Evolutionary conservation across 2,888 invertebrate species (phyloP), one percentile per base, ranked within the genome.

Genomic region (Mactromeris polynyma): DNA sequence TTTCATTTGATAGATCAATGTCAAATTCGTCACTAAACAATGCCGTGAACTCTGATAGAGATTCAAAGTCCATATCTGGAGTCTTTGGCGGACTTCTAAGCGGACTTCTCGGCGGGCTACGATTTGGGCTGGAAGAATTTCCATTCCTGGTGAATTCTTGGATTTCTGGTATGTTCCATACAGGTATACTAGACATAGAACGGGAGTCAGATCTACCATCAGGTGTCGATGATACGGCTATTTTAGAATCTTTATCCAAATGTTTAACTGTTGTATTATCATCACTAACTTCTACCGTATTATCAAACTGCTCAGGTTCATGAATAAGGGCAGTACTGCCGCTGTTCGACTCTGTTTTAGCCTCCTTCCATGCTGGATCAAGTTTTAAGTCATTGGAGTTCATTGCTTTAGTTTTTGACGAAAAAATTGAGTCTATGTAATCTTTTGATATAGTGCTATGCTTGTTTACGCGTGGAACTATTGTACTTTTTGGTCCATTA

Each of bases 1-100:
- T 89, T 38, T 90, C 88, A 26, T 90, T 85, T 21, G 88, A 79
- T 19, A 90, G 78, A 81, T 81, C 78, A 73, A 90, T n/a, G 51
- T 90, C 87, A 58, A 90, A 86, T 0, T 87, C 88, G 17, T 85
- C 90, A 36, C 79, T 69, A 51, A 90, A 80, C 7, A 81, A 51
- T n/a, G 86, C 77, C 19, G 87, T 77, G n/a, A 64, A 83, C 9
- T 86, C 89, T n/a, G 86, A 79, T 17, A 83, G 38, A 36, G 80
- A 46, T 64, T 81, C 80, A 46, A 86, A 46, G 51, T 81, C 80
- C 26, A 86, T 54, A n/a, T 82, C 83, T 17, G 80, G 58, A 73
- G 77, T 54, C n/a, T 78, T 84, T 36, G 84, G 78, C 4, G 84
- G 84, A 54, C 84, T 84, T 38, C 54, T n/a, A 2, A 26, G 33